Evolutionary conservation across 23 tunicate species (phyloP).

Genomic region (Trididemnum clinides): DNA sequence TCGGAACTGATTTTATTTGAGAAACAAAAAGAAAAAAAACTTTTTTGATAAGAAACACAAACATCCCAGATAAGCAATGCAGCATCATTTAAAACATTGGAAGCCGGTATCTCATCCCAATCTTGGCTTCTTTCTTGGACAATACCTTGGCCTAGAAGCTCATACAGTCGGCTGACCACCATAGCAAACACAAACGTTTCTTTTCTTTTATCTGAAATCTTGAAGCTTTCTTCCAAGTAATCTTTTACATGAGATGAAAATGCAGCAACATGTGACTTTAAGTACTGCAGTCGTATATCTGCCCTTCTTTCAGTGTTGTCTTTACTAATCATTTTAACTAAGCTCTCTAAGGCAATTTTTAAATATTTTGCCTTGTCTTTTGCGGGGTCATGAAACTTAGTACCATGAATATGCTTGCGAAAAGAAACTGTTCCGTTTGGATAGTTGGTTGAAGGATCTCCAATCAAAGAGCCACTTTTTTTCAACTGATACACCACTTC

Average conservation of each 20-base stretch:
- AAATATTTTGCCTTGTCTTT: not conserved
- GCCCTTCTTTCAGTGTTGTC: constrained; percentile 31
- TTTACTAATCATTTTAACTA: constrained; percentile 10
- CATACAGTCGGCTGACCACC: constrained; percentile 39
- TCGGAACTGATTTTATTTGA: too few relatives aligned
- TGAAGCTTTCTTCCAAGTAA: not conserved
- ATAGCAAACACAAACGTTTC: constrained; percentile 35
- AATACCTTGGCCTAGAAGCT: constrained; percentile 53
- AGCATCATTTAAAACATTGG: constrained; percentile 46
- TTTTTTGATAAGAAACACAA: not conserved
- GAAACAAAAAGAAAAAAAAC: not conserved
- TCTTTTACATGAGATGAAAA: not conserved
- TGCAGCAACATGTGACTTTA: not conserved
- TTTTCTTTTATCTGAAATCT: not conserved
- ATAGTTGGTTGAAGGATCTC: not conserved
- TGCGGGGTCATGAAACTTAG: not conserved
- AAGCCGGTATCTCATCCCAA: not conserved
- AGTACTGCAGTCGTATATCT: not conserved
- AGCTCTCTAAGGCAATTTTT: not conserved
- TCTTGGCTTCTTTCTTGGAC: constrained; percentile 35
- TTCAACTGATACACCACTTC: constrained; percentile 8
- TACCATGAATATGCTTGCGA: not conserved
- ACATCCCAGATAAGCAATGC: constrained; percentile 33
- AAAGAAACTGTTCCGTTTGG: constrained; percentile 12
- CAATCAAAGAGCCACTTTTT: not conserved